These are phyloP conservation scores for Diplodus puntazzo DNA, from an alignment of 2,797 vertebrate species.

Conservation along the genomic window DNA sequence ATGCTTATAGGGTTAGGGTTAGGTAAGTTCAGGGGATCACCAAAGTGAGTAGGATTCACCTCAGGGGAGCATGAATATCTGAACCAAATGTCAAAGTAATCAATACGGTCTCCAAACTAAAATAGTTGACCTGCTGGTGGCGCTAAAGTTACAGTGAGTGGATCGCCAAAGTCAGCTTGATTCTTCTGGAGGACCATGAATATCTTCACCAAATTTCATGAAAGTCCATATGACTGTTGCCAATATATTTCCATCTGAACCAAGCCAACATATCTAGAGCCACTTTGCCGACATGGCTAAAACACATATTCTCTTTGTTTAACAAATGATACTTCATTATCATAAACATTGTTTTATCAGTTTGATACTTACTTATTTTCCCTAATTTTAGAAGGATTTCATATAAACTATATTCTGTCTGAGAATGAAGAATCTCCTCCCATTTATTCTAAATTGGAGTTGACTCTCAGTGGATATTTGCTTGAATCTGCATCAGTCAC, in stretches of 20 bases:
- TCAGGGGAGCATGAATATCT: not conserved
- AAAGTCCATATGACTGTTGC: not conserved
- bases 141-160: not conserved
- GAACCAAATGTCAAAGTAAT: not conserved
- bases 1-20: too few species aligned
- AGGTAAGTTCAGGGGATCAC: not conserved
- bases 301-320: too few species aligned
- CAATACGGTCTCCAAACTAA: not conserved
- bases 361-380: not conserved
- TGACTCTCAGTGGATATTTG: slow-evolving; percentile 37
- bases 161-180: not conserved
- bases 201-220: not conserved
- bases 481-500: slow-evolving; percentile 23
- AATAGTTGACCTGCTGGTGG: not conserved
- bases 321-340: too few species aligned
- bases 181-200: not conserved
- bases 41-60: not conserved
- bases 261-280: too few species aligned
- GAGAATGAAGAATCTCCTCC: not conserved
- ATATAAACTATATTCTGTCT: not conserved
- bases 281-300: not conserved
- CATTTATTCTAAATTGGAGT: not conserved
- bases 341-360: too few species aligned
- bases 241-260: not conserved
- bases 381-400: not conserved